These are phyloP conservation scores for Heterodera schachtii DNA, from an alignment of 1,140 invertebrate species.

Conservation along the genomic window DNA sequence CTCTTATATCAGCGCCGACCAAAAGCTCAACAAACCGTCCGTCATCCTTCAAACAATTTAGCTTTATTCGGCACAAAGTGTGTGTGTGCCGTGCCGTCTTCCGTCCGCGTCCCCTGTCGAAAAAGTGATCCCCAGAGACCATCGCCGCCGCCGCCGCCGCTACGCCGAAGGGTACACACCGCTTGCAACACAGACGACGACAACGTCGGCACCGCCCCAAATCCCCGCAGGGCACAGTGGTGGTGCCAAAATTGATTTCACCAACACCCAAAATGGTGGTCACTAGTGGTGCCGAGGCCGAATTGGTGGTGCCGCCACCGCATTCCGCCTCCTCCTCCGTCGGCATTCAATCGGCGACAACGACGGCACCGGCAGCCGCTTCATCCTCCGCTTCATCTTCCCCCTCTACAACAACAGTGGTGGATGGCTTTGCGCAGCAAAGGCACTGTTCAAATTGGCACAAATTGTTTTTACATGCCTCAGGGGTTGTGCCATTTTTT, in stretches of 20 bases:
- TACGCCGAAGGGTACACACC: no score
- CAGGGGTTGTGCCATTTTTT: no score
- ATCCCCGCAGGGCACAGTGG: not conserved
- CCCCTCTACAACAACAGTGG: not conserved
- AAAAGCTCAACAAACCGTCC: no score
- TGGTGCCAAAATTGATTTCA: no score
- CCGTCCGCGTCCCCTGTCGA: not conserved
- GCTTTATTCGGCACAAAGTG: no score
- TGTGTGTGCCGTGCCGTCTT: not conserved
- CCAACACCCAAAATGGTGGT: not conserved
- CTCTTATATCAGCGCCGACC: no score
- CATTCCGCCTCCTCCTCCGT: no score
- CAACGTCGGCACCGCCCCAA: not conserved
- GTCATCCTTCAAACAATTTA: no score
- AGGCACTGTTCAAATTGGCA: not conserved
- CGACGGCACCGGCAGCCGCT: not conserved
- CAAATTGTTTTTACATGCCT: no score
- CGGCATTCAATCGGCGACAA: not conserved
- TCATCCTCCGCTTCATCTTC: not conserved
- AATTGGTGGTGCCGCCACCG: not conserved
- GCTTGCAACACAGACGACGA: no score
- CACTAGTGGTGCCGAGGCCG: not conserved
- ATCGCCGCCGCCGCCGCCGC: not conserved
- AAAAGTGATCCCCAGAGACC: conserved; percentile 1
- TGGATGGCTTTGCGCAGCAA: not conserved